Conservation (phyloP, 2,797 vertebrate species). For the Huso huso region DNA sequence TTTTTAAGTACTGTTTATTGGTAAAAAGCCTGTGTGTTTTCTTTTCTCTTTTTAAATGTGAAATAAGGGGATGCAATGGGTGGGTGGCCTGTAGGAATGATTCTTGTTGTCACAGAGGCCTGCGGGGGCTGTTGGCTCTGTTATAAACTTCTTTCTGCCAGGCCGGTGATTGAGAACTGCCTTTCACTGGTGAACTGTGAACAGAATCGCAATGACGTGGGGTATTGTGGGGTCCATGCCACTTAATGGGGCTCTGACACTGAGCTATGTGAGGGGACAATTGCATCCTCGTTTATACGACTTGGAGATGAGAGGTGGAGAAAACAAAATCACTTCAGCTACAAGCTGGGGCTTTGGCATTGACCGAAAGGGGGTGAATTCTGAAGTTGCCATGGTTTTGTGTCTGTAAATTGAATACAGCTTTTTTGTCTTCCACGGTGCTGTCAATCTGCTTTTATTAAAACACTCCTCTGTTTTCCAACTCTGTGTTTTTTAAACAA, state of each 20-base stretch:
- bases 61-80: no score
- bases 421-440: conserved; percentile 37
- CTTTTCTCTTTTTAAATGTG: no score
- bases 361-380: not conserved
- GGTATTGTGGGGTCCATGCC: conserved; percentile 47
- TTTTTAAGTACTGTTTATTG: no score
- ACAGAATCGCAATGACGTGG: conserved; percentile 60
- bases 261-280: conserved; percentile 43
- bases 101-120: no score
- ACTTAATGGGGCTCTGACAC: conserved; percentile 52
- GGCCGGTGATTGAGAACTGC: conserved; percentile 49
- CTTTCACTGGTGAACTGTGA: conserved; percentile 53
- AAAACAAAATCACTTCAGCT: not conserved
- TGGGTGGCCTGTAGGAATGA: no score
- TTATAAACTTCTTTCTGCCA: no score
- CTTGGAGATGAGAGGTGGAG: not conserved
- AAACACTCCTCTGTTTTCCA: conserved; percentile 44
- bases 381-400: conserved; percentile 51
- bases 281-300: no score
- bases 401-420: conserved; percentile 42
- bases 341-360: not conserved
- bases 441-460: conserved; percentile 50
- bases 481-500: conserved; percentile 15
- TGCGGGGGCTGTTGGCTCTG: no score
- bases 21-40: no score